Percentiles rank a stretch among this genome's conserved stretches.
phyloP scores from a whole-genome alignment of 2,113 vertebrate genomes.

The Poeciliopsis occidentalis region DNA sequence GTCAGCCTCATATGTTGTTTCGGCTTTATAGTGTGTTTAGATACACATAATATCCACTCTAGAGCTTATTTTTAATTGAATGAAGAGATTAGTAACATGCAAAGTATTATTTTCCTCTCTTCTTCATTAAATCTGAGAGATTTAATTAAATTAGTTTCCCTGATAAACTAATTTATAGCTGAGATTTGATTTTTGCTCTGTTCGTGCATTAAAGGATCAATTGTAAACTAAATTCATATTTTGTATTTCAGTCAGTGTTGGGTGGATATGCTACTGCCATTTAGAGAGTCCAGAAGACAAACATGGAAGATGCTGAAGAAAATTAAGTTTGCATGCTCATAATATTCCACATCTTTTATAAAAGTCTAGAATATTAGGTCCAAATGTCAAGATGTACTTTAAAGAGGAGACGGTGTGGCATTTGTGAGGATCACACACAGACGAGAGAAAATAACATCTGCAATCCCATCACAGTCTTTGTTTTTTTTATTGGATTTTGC shows the following conservation, averaged over 20 bases:
- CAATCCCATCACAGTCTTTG: neutral
- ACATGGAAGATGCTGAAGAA: neutral
- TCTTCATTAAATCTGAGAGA: neutral
- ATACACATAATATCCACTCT: neutral
- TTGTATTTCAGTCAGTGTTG: neutral
- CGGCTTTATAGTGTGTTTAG: neutral
- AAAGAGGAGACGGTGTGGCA: neutral
- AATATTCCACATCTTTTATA: neutral
- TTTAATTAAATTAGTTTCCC: neutral
- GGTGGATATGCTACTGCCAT: neutral
- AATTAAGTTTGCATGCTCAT: neutral
- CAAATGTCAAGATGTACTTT: neutral
- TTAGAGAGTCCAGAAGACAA: neutral
- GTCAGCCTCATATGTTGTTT: too few species aligned
- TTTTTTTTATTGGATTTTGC: neutral
- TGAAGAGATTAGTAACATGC: neutral
- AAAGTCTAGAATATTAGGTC: neutral
- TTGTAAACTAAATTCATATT: neutral
- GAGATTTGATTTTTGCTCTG: neutral
- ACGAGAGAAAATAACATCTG: neutral
- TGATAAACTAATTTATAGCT: neutral
- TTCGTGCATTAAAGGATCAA: neutral
- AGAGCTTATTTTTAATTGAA: conserved; percentile 1
- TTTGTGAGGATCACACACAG: neutral
- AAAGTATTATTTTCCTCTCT: too few species aligned